phyloP scores from a whole-genome alignment of 2,888 invertebrate species.

The Uloborus plumipes region DNA sequence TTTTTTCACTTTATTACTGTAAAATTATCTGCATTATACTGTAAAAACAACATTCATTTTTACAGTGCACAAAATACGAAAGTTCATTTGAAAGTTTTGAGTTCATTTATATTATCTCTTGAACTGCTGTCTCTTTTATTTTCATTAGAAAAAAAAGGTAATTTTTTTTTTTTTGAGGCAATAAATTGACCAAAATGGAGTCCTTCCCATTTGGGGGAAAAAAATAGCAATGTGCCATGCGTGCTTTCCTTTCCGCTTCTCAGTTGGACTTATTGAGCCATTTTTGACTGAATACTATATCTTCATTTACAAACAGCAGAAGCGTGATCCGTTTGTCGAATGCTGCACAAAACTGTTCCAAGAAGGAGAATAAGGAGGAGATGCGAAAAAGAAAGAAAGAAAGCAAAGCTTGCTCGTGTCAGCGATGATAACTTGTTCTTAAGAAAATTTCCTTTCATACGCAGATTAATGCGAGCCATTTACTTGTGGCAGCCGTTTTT shows the following conservation, averaged over 20 bases:
- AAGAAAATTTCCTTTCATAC: slow-evolving; percentile 12
- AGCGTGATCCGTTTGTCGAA: slow-evolving; percentile 4
- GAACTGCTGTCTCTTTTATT: too few species aligned
- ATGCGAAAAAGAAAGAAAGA: slow-evolving; percentile 1
- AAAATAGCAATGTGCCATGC: not conserved
- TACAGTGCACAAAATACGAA: too few species aligned
- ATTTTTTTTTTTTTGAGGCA: too few species aligned
- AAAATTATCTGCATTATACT: too few species aligned
- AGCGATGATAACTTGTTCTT: slow-evolving; percentile 45
- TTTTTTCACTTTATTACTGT: too few species aligned
- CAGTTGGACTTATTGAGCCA: too few species aligned
- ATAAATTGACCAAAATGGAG: not conserved
- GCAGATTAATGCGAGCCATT: slow-evolving; percentile 46
- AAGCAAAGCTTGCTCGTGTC: slow-evolving; percentile 26
- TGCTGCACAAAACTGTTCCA: not conserved
- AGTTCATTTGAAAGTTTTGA: too few species aligned
- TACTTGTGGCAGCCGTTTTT: slow-evolving; percentile 36
- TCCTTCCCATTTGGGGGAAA: not conserved
- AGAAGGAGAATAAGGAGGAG: not conserved
- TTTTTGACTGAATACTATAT: not conserved
- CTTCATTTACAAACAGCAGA: slow-evolving; percentile 17
- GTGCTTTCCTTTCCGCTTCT: too few species aligned
- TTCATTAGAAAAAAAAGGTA: too few species aligned
- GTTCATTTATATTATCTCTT: too few species aligned
- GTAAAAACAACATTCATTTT: too few species aligned